phyloP scores from a whole-genome alignment of 2,797 vertebrate species.

The Spea hammondii region DNA sequence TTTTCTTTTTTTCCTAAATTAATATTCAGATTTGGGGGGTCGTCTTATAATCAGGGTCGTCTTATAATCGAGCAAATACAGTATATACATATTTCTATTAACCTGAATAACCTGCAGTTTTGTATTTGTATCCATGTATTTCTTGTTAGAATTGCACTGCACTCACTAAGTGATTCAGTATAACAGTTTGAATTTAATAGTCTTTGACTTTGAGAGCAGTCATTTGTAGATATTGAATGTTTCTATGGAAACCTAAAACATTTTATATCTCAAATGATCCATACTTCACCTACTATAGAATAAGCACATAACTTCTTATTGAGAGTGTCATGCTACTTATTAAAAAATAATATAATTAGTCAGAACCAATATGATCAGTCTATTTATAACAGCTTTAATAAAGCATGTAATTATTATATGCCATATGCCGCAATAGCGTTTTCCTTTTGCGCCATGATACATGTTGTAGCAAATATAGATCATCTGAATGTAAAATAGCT shows the following conservation, averaged over 20 bases:
- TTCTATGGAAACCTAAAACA: background rate
- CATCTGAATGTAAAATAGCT: background rate
- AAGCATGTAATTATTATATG: background rate
- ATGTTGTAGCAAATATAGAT: slow-evolving; percentile 6
- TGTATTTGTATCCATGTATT: no score
- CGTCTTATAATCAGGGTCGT: no score
- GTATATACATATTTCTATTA: no score
- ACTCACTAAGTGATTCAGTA: background rate
- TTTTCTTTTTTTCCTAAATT: no score
- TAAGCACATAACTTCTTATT: background rate
- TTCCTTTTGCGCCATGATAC: background rate
- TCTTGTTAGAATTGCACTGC: no score
- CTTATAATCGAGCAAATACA: no score
- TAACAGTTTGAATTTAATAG: background rate
- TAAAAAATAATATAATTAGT: background rate
- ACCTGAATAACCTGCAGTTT: no score
- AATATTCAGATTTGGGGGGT: no score
- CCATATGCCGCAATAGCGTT: background rate
- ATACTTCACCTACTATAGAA: background rate
- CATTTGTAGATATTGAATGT: background rate
- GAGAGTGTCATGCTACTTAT: background rate
- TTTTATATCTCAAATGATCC: background rate
- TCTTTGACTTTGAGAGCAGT: background rate
- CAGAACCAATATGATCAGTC: background rate
- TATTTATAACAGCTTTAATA: background rate